phyloP scores from a whole-genome alignment of 2,888 invertebrate species.

The Apamea anceps region DNA sequence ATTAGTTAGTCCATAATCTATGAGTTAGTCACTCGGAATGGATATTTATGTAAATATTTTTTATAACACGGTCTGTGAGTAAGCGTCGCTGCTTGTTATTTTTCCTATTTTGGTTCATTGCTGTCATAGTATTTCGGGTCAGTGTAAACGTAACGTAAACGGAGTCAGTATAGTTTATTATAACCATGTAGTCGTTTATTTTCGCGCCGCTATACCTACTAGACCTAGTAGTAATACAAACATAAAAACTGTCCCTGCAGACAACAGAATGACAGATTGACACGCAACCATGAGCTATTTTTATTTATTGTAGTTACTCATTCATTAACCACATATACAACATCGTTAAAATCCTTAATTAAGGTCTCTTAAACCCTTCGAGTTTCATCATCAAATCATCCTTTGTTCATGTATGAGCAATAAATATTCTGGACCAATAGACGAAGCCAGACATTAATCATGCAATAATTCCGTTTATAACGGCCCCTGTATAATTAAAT shows the following conservation, averaged over 20 bases:
- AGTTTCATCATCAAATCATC: slow-evolving; percentile 10
- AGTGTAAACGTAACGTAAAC: slow-evolving; percentile 40
- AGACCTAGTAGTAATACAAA: neutral
- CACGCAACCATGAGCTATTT: slow-evolving; percentile 46
- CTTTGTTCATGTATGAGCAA: slow-evolving; percentile 30
- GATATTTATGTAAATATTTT: slow-evolving; percentile 8
- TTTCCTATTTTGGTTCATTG: slow-evolving; percentile 27
- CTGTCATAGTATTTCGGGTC: slow-evolving; percentile 37
- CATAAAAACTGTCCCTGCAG: slow-evolving; percentile 8
- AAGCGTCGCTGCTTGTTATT: slow-evolving; percentile 31
- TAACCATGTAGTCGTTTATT: slow-evolving; percentile 27
- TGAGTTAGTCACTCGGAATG: neutral
- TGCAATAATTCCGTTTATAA: slow-evolving; percentile 22
- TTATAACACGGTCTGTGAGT: neutral
- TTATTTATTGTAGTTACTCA: slow-evolving; percentile 34
- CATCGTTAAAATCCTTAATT: slow-evolving; percentile 13
- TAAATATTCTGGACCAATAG: slow-evolving; percentile 36
- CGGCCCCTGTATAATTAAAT: neutral
- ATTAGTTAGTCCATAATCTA: neutral
- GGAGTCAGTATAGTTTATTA: slow-evolving; percentile 17
- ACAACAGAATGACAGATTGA: slow-evolving; percentile 21
- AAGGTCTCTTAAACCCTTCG: slow-evolving; percentile 8
- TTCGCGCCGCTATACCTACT: slow-evolving; percentile 5
- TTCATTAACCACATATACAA: slow-evolving; percentile 40
- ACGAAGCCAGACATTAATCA: slow-evolving; percentile 34